Evolutionary conservation across 2,888 invertebrate genomes (phyloP).

Genomic region (Platycheirus rosarum): DNA sequence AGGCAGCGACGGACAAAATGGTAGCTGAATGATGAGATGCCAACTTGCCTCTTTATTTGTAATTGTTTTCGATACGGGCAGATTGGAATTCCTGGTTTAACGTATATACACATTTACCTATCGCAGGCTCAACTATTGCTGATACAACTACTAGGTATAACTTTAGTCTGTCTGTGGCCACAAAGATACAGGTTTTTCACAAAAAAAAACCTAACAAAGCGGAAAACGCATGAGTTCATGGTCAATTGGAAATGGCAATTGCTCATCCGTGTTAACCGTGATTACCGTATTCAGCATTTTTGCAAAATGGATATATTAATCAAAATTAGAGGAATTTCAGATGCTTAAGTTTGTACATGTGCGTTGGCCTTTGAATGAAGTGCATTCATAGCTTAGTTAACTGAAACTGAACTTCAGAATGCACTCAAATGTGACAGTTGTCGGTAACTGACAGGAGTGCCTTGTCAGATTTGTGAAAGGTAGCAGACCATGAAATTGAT

Average conservation of each 20-base stretch:
- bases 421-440: constrained; percentile 56
- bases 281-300: constrained; percentile 63
- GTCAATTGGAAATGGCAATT: constrained; percentile 71
- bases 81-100: constrained; percentile 69
- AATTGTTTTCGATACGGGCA: constrained; percentile 62
- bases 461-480: constrained; percentile 3
- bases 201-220: constrained; percentile 11
- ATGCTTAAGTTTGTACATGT: neutral
- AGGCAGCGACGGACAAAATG: neutral
- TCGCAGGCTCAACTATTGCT: too few species aligned
- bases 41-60: constrained; percentile 56
- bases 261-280: constrained; percentile 69
- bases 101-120: too few species aligned
- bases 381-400: constrained; percentile 14
- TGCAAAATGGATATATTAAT: constrained; percentile 62
- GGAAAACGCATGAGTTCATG: constrained; percentile 64
- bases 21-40: constrained; percentile 62
- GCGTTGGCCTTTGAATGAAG: constrained; percentile 52
- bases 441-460: constrained; percentile 33
- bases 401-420: constrained; percentile 18
- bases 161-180: constrained; percentile 33
- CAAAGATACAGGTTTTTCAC: constrained; percentile 40
- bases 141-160: constrained; percentile 6
- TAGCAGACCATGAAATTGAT: neutral
- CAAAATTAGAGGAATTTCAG: constrained; percentile 31